Conservation (phyloP, 2,888 invertebrate species). For the Phyto melanocephala region DNA sequence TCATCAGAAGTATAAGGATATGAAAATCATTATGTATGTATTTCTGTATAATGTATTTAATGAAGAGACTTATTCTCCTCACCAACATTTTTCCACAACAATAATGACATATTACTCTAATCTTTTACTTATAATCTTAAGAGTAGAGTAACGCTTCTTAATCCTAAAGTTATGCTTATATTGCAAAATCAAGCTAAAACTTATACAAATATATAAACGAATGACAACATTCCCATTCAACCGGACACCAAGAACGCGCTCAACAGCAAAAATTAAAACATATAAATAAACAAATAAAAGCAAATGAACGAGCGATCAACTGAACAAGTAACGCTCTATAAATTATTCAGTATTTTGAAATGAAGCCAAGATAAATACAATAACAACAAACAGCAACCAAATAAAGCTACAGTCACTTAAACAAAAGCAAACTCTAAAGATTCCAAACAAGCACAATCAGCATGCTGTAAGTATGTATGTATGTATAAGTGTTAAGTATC, state of each 20-base stretch:
- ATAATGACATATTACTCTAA: conserved; percentile 29
- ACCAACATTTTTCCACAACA: no score
- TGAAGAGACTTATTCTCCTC: not conserved
- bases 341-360: conserved; percentile 65
- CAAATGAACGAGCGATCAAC: conserved; percentile 30
- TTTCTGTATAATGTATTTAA: no score
- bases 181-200: conserved; percentile 48
- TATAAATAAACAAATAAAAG: conserved; percentile 26
- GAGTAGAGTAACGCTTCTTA: conserved; percentile 42
- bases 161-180: conserved; percentile 48
- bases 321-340: conserved; percentile 59
- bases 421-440: not conserved
- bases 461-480: conserved; percentile 2
- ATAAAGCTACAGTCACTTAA: not conserved
- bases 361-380: conserved; percentile 45
- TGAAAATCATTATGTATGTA: no score
- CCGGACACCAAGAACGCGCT: conserved; percentile 58
- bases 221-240: conserved; percentile 55
- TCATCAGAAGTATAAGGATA: no score
- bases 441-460: conserved; percentile 16
- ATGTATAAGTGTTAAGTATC: conserved; percentile 37
- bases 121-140: conserved; percentile 54
- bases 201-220: conserved; percentile 15
- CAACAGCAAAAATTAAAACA: conserved; percentile 35
- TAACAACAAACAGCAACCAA: conserved; percentile 8